Base-by-base conservation (phyloP, 1,140 invertebrate genomes). In the Brachionus koreanus region DNA sequence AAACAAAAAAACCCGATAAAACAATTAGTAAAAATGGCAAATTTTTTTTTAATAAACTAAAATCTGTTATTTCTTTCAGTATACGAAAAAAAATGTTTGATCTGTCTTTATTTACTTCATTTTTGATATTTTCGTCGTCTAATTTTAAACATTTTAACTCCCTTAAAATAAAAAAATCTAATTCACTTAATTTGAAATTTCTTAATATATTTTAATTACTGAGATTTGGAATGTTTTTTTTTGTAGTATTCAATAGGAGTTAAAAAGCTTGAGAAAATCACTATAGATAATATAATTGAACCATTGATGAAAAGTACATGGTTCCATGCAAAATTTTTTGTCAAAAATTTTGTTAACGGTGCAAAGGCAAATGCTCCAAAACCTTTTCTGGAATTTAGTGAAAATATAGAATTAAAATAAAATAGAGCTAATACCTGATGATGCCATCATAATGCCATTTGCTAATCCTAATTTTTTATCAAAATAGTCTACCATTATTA, bases 1-100 rank as follows among this genome's bases (percentile, higher is more conserved):
- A 96, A 3, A 95, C 98, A 85, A 95, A 92, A 86, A 98, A 96
- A 88, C 98, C 98, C 23, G 95, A 97, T 37, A 95, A 82, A n/a
- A 92, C 92, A 88, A 98, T 98, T 72, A 98, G 88, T 75, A 98
- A 90, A 86, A 97, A 98, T 83, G 97, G 90, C 3, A 92, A 91
- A 88, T 98, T 39, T 52, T 77, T 93, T 83, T 92, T 92, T 0
- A 98, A 90, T 25, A 98, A 88, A 9, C 91, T 91, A 69, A 96
- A 89, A 85, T 96, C 93, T 83, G 96, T 90, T 93, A 97, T 94
- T 88, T 94, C 91, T 39, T 89, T 90, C 46, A 96, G 89, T 0
- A 93, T 84, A 33, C 85, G 82, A 6, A 33, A 35, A 10, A 77
- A 49, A 57, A 77, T 77, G 13, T 37, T 37, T 2, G 12, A n/a